These are phyloP conservation scores for Heliangelus exortis DNA, from an alignment of 2,797 vertebrate genomes.

Conservation along the genomic window DNA sequence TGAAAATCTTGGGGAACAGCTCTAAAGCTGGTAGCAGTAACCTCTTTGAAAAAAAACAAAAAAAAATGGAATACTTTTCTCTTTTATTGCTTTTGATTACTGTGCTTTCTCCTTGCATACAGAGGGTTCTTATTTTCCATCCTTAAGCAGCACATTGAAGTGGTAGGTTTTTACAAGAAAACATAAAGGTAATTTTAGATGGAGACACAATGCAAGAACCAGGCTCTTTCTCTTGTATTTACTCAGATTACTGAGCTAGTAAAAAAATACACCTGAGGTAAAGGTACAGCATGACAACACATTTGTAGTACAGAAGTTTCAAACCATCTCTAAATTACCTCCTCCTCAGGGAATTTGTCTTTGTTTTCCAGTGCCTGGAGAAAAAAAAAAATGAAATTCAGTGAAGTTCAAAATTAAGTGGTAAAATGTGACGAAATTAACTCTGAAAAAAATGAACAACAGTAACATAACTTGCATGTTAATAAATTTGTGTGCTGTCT, in stretches of 20 bases:
- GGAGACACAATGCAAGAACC: background rate
- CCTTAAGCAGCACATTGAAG: background rate
- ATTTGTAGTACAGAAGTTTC: background rate
- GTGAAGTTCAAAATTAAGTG: background rate
- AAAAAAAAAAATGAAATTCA: slow-evolving; percentile 28
- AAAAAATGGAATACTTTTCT: background rate
- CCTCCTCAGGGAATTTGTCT: slow-evolving; percentile 6
- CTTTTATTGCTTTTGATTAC: background rate
- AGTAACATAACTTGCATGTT: background rate
- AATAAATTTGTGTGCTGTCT: background rate
- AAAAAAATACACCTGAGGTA: background rate
- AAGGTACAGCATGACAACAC: background rate
- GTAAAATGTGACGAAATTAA: background rate
- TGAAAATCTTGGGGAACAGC: background rate
- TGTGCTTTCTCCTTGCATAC: background rate
- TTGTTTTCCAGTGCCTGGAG: slow-evolving; percentile 21
- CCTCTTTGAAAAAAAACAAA: background rate
- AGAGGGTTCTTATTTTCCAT: background rate
- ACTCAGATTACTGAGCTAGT: background rate
- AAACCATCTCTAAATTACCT: background rate
- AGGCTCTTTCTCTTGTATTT: background rate
- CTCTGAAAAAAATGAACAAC: background rate
- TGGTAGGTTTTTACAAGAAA: background rate
- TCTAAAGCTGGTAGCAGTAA: background rate
- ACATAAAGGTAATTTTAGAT: background rate